These are phyloP conservation scores for Clitarchus hookeri DNA, from an alignment of 2,888 invertebrate genomes.

Conservation along the genomic window DNA sequence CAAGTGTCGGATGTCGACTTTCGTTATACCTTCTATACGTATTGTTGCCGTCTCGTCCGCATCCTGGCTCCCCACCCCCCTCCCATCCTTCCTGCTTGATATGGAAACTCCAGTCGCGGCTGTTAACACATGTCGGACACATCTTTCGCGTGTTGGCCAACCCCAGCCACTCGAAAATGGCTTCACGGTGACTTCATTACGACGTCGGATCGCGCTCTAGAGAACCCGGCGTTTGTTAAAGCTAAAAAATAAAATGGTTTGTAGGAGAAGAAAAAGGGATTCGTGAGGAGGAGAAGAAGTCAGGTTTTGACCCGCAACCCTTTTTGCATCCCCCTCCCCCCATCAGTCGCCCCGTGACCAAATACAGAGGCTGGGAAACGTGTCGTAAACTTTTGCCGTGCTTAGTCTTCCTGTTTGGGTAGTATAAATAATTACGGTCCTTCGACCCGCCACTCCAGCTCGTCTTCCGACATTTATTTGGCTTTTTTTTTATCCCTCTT, in stretches of 20 bases:
- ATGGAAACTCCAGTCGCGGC: background rate
- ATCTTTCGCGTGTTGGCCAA: background rate
- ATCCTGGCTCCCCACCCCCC: too few relatives aligned
- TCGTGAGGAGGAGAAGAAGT: background rate
- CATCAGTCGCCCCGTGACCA: background rate
- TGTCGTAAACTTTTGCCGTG: background rate
- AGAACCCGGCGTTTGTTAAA: background rate
- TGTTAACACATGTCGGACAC: background rate
- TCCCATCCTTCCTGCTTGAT: too few relatives aligned
- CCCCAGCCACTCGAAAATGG: background rate
- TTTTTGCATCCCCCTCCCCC: background rate
- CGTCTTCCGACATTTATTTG: background rate
- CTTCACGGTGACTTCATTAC: background rate
- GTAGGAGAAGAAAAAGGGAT: background rate
- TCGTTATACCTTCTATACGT: too few relatives aligned
- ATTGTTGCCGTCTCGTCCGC: too few relatives aligned
- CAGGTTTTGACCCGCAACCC: background rate
- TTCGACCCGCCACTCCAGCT: background rate
- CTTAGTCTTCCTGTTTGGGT: background rate
- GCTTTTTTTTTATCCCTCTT: background rate
- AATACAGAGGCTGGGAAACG: constrained; percentile 6
- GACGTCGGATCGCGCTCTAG: background rate
- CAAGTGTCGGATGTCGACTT: too few relatives aligned
- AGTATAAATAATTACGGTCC: constrained; percentile 4
- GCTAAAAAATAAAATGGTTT: too few relatives aligned